phyloP scores from a whole-genome alignment of 2,888 invertebrate genomes.

The Campopleginae sp. region DNA sequence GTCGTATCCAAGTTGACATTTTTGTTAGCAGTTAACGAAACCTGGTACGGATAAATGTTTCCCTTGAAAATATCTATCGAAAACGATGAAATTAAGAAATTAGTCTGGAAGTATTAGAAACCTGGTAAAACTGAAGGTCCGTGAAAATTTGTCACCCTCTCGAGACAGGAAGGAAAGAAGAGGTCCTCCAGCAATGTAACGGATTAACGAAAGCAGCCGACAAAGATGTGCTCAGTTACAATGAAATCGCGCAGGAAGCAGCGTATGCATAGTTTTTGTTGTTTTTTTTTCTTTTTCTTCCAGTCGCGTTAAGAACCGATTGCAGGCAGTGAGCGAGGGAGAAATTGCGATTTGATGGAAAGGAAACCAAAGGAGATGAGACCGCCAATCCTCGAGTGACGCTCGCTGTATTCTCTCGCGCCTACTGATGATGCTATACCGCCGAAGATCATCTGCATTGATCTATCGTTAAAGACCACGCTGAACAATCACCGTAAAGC shows the following conservation, averaged over 20 bases:
- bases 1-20: too few species aligned
- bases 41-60: too few species aligned
- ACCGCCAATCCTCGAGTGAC: conserved; percentile 57
- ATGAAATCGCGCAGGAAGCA: not conserved
- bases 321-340: not conserved
- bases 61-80: too few species aligned
- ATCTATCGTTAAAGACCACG: conserved; percentile 65
- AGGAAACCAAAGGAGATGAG: conserved; percentile 50
- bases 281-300: not conserved
- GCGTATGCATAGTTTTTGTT: not conserved
- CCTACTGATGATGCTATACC: too few species aligned
- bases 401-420: conserved; percentile 43
- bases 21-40: too few species aligned
- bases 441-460: conserved; percentile 63
- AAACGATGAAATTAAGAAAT: too few species aligned
- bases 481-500: conserved; percentile 62
- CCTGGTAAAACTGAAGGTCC: too few species aligned
- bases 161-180: too few species aligned
- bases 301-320: conserved; percentile 18
- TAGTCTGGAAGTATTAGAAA: too few species aligned
- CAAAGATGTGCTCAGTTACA: not conserved
- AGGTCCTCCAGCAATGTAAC: not conserved
- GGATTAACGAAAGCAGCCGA: not conserved
- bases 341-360: conserved; percentile 43
- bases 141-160: too few species aligned